These are phyloP conservation scores for Matsumyia berberina DNA, from an alignment of 2,888 invertebrate species.

Conservation along the genomic window DNA sequence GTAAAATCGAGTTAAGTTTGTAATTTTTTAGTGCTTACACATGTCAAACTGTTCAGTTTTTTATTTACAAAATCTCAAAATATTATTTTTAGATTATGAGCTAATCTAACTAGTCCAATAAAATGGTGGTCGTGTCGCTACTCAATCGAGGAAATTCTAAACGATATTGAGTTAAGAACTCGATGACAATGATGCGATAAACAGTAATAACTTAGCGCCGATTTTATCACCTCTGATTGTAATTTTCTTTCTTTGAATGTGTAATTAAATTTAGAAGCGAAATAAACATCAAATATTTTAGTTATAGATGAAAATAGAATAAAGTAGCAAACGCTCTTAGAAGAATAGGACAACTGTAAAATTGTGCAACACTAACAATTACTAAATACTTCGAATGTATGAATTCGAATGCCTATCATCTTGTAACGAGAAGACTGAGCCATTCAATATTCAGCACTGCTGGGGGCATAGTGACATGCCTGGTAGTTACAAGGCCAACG, in stretches of 20 bases:
- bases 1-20: neutral
- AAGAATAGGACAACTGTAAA: too few relatives aligned
- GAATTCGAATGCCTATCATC: too few relatives aligned
- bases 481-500: too few relatives aligned
- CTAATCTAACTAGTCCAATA: constrained; percentile 16
- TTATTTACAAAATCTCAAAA: neutral
- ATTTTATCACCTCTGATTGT: neutral
- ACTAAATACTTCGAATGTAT: too few relatives aligned
- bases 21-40: too few relatives aligned
- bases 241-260: neutral
- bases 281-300: neutral
- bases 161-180: neutral
- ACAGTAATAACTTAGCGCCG: constrained; percentile 6
- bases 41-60: neutral
- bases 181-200: neutral
- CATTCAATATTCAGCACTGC: too few relatives aligned
- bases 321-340: too few relatives aligned
- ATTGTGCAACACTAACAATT: too few relatives aligned
- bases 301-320: too few relatives aligned
- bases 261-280: neutral
- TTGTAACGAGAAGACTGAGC: too few relatives aligned
- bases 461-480: too few relatives aligned
- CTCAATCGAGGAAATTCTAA: neutral
- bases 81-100: constrained; percentile 8
- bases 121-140: neutral